Percentiles rank a stretch among this genome's conserved stretches.
These are phyloP conservation scores for Hyperoplus lanceolatus DNA, from an alignment of 2,797 vertebrate genomes.

Conservation along the genomic window DNA sequence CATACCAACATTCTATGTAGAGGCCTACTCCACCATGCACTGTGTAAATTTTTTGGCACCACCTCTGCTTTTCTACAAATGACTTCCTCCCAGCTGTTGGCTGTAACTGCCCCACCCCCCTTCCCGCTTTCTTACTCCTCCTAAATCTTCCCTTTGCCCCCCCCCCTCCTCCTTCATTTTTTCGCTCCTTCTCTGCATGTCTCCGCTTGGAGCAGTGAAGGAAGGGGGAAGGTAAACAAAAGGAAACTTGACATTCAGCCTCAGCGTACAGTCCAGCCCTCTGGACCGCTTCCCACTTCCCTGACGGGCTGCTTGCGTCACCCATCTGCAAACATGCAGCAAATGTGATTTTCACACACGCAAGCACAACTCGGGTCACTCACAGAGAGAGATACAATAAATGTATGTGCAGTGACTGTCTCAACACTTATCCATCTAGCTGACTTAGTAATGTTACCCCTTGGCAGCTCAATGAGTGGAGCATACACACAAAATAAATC, in stretches of 20 bases:
- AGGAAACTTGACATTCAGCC: conserved; percentile 50
- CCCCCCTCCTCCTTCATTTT: neutral
- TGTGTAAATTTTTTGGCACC: conserved; percentile 12
- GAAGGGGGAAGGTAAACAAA: conserved; percentile 56
- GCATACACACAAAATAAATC: neutral
- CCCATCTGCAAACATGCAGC: conserved; percentile 54
- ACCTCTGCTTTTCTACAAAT: conserved; percentile 26
- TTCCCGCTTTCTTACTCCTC: neutral
- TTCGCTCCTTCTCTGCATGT: conserved; percentile 1
- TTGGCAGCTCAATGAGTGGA: neutral
- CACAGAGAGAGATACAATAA: conserved; percentile 4
- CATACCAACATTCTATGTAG: neutral
- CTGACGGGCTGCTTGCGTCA: conserved; percentile 63
- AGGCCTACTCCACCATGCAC: neutral
- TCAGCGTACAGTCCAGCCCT: conserved; percentile 47
- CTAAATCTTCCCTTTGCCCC: conserved; percentile 14
- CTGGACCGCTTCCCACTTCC: conserved; percentile 61
- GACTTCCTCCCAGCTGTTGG: conserved; percentile 36
- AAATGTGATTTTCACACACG: conserved; percentile 58
- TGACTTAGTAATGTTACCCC: neutral
- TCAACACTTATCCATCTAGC: neutral
- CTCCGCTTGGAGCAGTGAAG: conserved; percentile 20
- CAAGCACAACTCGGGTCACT: conserved; percentile 14
- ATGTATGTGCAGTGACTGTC: neutral
- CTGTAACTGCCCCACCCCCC: neutral